A percentile compares a stretch with the other conserved stretches of the same genome.
phyloP scores from a whole-genome alignment of 2,797 vertebrate species.

The Limnodromus scolopaceus region DNA sequence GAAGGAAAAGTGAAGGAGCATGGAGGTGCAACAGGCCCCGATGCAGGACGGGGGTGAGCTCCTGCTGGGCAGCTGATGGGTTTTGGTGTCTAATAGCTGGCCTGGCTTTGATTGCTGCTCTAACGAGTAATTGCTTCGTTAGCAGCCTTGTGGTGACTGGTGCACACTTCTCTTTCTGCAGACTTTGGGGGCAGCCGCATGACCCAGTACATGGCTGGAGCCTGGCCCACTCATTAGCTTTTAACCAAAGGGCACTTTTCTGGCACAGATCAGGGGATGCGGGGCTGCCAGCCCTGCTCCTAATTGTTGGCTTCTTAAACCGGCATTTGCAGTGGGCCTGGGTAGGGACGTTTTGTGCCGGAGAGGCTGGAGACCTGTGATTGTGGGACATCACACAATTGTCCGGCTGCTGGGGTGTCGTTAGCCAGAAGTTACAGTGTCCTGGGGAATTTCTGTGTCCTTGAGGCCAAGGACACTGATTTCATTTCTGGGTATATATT shows the following conservation, averaged over 20 bases:
- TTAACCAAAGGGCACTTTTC: not conserved
- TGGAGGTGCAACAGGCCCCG: not conserved
- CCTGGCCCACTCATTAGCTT: not conserved
- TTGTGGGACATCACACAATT: accelerated
- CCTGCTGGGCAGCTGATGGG: not conserved
- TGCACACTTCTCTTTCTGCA: not conserved
- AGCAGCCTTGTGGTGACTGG: not conserved
- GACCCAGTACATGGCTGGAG: not conserved
- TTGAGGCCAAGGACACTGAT: not conserved
- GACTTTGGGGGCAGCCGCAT: accelerated
- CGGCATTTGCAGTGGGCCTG: accelerated
- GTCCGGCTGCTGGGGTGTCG: not conserved
- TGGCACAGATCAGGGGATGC: not conserved
- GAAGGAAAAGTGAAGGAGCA: accelerated
- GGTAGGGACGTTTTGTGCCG: not conserved
- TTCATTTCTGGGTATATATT: not conserved
- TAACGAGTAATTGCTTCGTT: not conserved
- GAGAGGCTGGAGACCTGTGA: not conserved
- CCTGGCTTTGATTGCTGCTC: not conserved
- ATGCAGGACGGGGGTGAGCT: not conserved
- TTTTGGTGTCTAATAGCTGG: not conserved
- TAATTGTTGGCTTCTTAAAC: not conserved
- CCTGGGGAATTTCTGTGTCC: accelerated
- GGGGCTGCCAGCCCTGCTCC: not conserved
- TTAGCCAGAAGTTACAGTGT: accelerated